Conservation (phyloP, 2,888 invertebrate genomes). For the Cosmopolites sordidus region DNA sequence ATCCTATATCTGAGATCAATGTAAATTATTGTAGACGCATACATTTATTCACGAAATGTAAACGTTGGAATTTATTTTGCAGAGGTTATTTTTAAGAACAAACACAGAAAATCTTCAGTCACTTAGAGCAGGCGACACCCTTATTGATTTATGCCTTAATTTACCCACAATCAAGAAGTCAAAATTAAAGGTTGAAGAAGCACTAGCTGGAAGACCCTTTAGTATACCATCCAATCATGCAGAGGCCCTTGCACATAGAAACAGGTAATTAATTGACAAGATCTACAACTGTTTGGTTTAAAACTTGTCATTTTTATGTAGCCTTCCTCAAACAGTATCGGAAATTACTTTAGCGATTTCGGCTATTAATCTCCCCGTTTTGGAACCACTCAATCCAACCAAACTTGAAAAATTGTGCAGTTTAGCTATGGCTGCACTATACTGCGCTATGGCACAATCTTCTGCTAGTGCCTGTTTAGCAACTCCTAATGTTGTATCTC, state of each 20-base stretch:
- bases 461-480: slow-evolving; percentile 59
- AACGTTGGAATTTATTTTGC: slow-evolving; percentile 35
- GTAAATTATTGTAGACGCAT: slow-evolving; percentile 37
- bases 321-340: slow-evolving; percentile 73
- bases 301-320: slow-evolving; percentile 41
- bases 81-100: slow-evolving; percentile 75
- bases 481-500: slow-evolving; percentile 55
- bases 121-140: slow-evolving; percentile 74
- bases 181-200: slow-evolving; percentile 58
- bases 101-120: slow-evolving; percentile 76
- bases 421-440: slow-evolving; percentile 77
- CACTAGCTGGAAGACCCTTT: slow-evolving; percentile 62
- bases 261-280: too few relatives aligned
- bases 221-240: slow-evolving; percentile 64
- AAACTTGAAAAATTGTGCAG: slow-evolving; percentile 78
- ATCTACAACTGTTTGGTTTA: too few relatives aligned
- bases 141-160: slow-evolving; percentile 76
- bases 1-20: slow-evolving; percentile 50
- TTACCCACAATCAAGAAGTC: slow-evolving; percentile 66
- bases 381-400: slow-evolving; percentile 83
- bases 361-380: slow-evolving; percentile 78
- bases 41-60: slow-evolving; percentile 14
- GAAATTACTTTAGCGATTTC: slow-evolving; percentile 81
- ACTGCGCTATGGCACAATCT: slow-evolving; percentile 69
- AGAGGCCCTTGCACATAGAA: slow-evolving; percentile 66